These are phyloP conservation scores for Hippocampus barbouri DNA, from an alignment of 2,113 vertebrate genomes.

Conservation along the genomic window DNA sequence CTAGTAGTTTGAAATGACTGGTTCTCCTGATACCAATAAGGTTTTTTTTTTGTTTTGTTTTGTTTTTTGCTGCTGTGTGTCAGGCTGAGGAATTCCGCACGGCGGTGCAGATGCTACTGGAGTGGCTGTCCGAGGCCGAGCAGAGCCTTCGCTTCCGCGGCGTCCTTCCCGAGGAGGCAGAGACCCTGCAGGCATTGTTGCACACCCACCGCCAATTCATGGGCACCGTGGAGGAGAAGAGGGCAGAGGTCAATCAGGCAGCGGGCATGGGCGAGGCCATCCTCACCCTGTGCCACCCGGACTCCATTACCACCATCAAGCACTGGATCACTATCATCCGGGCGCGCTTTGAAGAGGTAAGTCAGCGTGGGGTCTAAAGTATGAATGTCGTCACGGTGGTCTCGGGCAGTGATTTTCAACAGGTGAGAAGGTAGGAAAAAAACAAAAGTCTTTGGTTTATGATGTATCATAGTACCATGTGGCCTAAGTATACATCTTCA, in stretches of 20 bases:
- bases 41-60: no score
- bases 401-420: background rate
- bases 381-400: background rate
- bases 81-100: constrained; percentile 94
- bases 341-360: constrained; percentile 94
- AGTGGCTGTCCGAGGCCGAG: constrained; percentile 97
- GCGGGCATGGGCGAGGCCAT: constrained; percentile 92
- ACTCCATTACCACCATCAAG: constrained; percentile 97
- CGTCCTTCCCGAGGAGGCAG: constrained; percentile 89
- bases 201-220: constrained; percentile 91
- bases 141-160: constrained; percentile 95
- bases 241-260: constrained; percentile 82
- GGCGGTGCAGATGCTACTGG: constrained; percentile 86
- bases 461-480: no score
- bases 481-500: no score
- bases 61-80: background rate
- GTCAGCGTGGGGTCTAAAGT: background rate
- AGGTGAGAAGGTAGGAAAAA: no score
- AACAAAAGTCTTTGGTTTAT: no score
- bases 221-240: constrained; percentile 95
- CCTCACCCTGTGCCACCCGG: constrained; percentile 86
- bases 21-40: background rate
- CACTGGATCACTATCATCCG: constrained; percentile 99
- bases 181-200: constrained; percentile 86
- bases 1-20: background rate